A percentile compares a stretch with the other conserved stretches of the same genome.
phyloP scores from a whole-genome alignment of 2,797 vertebrate species.

The Molossus alvarezi region DNA sequence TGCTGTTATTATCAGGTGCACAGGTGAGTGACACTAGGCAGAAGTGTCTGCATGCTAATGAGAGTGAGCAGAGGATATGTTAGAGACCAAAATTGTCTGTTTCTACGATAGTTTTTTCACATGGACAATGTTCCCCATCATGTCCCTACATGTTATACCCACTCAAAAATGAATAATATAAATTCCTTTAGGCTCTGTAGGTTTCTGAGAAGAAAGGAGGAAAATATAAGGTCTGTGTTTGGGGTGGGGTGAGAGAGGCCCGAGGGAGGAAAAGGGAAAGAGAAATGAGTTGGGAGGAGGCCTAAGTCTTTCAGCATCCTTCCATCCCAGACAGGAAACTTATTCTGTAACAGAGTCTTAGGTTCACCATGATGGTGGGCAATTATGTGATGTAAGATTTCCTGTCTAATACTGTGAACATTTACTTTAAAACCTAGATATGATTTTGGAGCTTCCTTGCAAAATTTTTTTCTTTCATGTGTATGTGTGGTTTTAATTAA shows the following conservation, averaged over 20 bases:
- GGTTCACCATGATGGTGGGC: background rate
- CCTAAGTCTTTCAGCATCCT: background rate
- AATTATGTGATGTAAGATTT: background rate
- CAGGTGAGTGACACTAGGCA: background rate
- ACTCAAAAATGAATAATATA: background rate
- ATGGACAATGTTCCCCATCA: background rate
- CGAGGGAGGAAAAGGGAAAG: background rate
- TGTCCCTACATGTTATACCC: background rate
- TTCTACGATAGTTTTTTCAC: background rate
- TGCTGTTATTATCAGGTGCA: background rate
- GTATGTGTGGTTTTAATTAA: slow-evolving; percentile 31
- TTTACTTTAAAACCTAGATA: background rate
- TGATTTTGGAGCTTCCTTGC: background rate
- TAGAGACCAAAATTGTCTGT: background rate
- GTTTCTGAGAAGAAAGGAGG: background rate
- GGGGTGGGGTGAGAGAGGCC: background rate
- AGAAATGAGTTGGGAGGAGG: background rate
- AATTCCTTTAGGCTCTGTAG: background rate
- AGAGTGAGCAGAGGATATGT: background rate
- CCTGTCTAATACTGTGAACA: background rate
- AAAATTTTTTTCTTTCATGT: slow-evolving; percentile 34
- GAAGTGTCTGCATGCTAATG: background rate
- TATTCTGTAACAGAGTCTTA: background rate
- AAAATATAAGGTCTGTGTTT: background rate
- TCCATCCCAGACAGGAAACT: background rate